These are phyloP conservation scores for Prionailurus viverrinus DNA, from an alignment of 2,113 vertebrate species.

Conservation along the genomic window DNA sequence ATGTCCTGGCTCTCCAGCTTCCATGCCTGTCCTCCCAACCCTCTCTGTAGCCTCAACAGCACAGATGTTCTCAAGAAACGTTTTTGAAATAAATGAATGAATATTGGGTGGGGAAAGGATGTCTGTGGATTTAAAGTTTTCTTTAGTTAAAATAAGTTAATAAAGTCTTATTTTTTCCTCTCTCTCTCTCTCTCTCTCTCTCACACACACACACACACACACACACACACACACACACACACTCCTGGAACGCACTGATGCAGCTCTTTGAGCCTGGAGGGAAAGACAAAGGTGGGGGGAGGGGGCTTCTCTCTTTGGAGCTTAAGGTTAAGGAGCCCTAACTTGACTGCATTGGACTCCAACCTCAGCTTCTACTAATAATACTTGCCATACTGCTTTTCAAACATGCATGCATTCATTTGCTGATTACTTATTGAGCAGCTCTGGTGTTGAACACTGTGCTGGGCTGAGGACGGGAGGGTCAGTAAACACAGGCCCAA, in stretches of 20 bases:
- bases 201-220: not conserved
- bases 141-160: conserved; percentile 13
- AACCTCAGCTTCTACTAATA: conserved; percentile 11
- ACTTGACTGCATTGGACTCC: not conserved
- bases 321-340: not conserved
- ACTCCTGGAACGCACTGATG: not conserved
- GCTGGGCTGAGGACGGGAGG: not conserved
- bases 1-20: not conserved
- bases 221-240: not conserved
- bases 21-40: not conserved
- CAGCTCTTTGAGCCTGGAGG: not conserved
- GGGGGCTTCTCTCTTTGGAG: not conserved
- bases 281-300: not conserved
- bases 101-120: not conserved
- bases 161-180: not conserved
- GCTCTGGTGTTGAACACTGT: not conserved
- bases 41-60: not conserved
- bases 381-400: not conserved
- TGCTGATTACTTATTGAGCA: not conserved
- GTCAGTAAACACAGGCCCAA: not conserved
- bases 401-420: not conserved
- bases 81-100: conserved; percentile 12
- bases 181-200: not conserved
- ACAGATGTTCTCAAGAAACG: not conserved
- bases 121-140: not conserved